Conservation (phyloP, 2,888 invertebrate genomes). For the Pseudeuparius sepicola region DNA sequence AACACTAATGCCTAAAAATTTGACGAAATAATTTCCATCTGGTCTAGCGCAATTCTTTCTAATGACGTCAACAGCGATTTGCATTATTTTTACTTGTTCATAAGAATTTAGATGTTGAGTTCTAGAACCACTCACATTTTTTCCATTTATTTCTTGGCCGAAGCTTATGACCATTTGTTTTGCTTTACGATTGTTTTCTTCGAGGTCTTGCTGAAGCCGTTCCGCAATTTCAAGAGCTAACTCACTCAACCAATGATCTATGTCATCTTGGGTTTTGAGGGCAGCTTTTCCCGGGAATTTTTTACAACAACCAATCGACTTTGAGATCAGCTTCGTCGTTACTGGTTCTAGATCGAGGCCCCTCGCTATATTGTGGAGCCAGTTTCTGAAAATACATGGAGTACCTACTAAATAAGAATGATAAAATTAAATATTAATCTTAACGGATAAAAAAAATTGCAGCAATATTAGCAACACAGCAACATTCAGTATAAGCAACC, state of each 20-base stretch:
- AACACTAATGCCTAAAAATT: constrained; percentile 65
- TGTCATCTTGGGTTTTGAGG: constrained; percentile 52
- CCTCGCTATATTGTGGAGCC: constrained; percentile 77
- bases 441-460: too few species aligned
- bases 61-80: constrained; percentile 56
- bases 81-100: constrained; percentile 55
- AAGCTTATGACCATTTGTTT: constrained; percentile 69
- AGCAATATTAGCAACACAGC: too few species aligned
- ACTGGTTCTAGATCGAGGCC: constrained; percentile 87
- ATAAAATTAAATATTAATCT: too few species aligned
- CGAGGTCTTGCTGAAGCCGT: constrained; percentile 66
- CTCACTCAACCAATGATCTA: constrained; percentile 73
- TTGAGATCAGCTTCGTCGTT: constrained; percentile 69
- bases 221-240: constrained; percentile 75
- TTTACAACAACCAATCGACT: constrained; percentile 94
- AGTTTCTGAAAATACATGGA: constrained; percentile 59
- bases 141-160: constrained; percentile 44
- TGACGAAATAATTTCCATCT: constrained; percentile 43
- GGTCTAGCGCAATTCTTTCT: constrained; percentile 42
- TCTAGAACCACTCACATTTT: constrained; percentile 55
- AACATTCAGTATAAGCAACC: too few species aligned
- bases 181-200: constrained; percentile 73
- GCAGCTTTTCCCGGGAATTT: constrained; percentile 78
- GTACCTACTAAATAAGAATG: too few species aligned
- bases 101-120: constrained; percentile 51